phyloP scores from a whole-genome alignment of 2,888 invertebrate species.

The Xestia rhomboidea region DNA sequence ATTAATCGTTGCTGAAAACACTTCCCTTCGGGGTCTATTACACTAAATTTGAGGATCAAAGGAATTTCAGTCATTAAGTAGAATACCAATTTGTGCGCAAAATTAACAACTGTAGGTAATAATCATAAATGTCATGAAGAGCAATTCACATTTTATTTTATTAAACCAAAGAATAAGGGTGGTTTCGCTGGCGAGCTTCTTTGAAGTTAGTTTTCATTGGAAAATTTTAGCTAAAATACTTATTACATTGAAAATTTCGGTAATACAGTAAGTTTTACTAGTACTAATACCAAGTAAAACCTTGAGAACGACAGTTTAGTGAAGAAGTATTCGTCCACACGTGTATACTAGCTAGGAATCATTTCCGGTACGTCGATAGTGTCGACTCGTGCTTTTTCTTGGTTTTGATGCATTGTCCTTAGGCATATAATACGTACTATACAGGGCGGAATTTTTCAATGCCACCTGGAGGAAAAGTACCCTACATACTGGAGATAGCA shows the following conservation, averaged over 20 bases:
- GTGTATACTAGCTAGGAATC: no score
- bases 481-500: no score
- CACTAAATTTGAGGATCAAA: constrained; percentile 63
- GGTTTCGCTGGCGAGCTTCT: constrained; percentile 11
- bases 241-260: neutral
- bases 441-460: no score
- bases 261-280: neutral
- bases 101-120: constrained; percentile 63
- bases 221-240: constrained; percentile 12
- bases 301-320: no score
- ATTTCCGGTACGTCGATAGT: no score
- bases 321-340: no score
- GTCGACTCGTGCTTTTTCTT: no score
- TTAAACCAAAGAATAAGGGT: neutral
- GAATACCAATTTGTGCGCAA: constrained; percentile 47
- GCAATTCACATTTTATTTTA: constrained; percentile 59
- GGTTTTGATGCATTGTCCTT: no score
- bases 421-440: no score
- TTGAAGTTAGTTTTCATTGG: constrained; percentile 17
- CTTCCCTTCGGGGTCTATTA: constrained; percentile 52
- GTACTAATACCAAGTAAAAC: neutral
- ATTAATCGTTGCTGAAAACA: constrained; percentile 59
- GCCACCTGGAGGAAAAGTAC: no score
- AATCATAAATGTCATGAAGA: constrained; percentile 64
- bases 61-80: constrained; percentile 52